A percentile compares a stretch with the other conserved stretches of the same genome.
Evolutionary conservation across 1,140 invertebrate species (phyloP).

Genomic region (Pantala flavescens): DNA sequence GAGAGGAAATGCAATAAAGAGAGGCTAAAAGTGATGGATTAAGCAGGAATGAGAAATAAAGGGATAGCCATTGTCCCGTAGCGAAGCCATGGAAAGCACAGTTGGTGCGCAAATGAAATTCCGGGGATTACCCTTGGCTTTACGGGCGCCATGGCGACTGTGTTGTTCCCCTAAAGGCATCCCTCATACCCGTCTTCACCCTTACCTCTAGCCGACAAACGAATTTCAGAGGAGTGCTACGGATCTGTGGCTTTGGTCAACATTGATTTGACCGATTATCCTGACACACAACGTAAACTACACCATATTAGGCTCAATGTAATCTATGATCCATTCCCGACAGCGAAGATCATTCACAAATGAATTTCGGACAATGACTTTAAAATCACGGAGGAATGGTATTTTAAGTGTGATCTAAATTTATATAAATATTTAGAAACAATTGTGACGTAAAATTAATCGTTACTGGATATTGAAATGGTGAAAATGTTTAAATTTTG

Average conservation of each 20-base stretch:
- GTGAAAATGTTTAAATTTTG: no score
- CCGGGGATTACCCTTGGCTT: not conserved
- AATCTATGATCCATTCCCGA: not conserved
- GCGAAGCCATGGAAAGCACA: not conserved
- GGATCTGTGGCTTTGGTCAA: not conserved
- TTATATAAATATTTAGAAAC: no score
- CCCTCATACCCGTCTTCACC: not conserved
- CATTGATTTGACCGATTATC: conserved; percentile 2
- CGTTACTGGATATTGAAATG: no score
- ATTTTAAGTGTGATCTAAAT: no score
- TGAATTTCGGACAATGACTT: no score
- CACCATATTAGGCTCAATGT: not conserved
- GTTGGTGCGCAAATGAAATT: conserved; percentile 4
- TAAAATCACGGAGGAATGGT: no score
- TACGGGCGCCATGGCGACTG: not conserved
- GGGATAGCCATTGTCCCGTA: not conserved
- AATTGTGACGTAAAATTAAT: no score
- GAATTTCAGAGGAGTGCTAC: not conserved
- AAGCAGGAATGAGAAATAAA: not conserved
- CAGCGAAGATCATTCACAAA: not conserved
- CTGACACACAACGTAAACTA: not conserved
- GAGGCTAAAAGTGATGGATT: no score
- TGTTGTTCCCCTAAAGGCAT: not conserved
- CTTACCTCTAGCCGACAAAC: no score
- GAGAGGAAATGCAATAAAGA: no score